Percentiles rank a stretch among this genome's conserved stretches.
These are phyloP conservation scores for Saccopteryx bilineata DNA, from an alignment of 2,113 vertebrate genomes.

Conservation along the genomic window DNA sequence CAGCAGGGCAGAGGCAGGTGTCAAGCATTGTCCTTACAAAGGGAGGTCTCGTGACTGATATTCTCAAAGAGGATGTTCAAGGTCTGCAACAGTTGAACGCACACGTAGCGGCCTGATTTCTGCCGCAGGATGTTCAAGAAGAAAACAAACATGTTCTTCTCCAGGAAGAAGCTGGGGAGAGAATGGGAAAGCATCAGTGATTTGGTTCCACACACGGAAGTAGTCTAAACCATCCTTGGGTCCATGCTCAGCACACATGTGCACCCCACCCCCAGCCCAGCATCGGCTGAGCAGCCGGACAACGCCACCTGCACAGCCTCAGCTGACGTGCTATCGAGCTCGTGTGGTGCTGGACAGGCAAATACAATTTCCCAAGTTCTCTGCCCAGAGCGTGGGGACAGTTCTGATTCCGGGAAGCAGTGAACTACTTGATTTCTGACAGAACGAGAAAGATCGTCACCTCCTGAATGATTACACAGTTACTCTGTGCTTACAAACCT, in stretches of 20 bases:
- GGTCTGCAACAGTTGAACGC: constrained; percentile 98
- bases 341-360: background rate
- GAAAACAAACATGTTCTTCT: constrained; percentile 99
- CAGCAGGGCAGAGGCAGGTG: background rate
- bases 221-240: background rate
- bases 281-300: background rate
- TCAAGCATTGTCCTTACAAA: constrained; percentile 91
- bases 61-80: constrained; percentile 99
- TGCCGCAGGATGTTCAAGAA: constrained; percentile 99
- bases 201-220: background rate
- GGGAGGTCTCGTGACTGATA: constrained; percentile 98
- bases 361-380: background rate
- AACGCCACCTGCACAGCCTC: rapidly evolving
- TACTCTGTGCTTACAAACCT: background rate
- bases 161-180: constrained; percentile 96
- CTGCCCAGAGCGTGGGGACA: background rate
- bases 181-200: constrained; percentile 52
- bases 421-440: background rate
- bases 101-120: constrained; percentile 98
- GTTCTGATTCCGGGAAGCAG: background rate
- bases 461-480: background rate
- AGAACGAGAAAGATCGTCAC: background rate
- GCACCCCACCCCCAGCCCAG: too few species aligned
- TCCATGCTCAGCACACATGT: rapidly evolving
- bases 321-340: background rate